Base-by-base conservation (phyloP, 2,113 vertebrate genomes). In the Lynx canadensis region DNA sequence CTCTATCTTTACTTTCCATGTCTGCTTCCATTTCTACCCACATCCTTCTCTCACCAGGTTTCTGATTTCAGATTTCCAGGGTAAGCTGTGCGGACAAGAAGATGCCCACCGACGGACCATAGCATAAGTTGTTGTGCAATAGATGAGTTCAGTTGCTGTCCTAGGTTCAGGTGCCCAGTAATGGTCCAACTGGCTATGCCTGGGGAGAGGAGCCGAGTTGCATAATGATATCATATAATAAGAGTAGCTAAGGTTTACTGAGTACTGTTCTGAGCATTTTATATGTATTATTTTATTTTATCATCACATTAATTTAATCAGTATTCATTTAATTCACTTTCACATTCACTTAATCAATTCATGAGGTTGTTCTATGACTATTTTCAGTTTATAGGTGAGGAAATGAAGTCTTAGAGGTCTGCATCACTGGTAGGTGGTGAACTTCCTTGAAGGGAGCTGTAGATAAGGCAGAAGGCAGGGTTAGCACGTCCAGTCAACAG, bases 321-420 rank as follows among this genome's bases (percentile, higher is more conserved):
- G 12, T 48, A 79, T 76, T 78, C n/a, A 83, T 88, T 94, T 84
- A 57, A 91, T 93, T 89, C 76, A 18, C 6, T 66, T 82, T 55
- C 25, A 31, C 89, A 73, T 96, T 87, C 80, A 95, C 89, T 76
- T 71, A 90, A 85, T 95, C n/a, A 41, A 78, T 33, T 4, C n/a
- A 85, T 19, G 73, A 79, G 50, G 1, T 68, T 76, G 21, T 89
- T 88, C 57, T 89, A 15, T 83, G 80, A 65, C 79, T 88, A 73
- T 36, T 36, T 83, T 31, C 18, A 48, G 36, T n/a, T 96, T 82
- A 63, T 11, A 94, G 48, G 81, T 41, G 69, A 88, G 31, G 33
- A 94, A 69, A 68, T 5, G 10, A 73, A 16, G 33, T 66, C 27
- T 45, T 52, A 76, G 36, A 50, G 4, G 15, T 76, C 93, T 10